Evolutionary conservation across 1,140 invertebrate genomes (phyloP), one percentile per base, ranked within the genome.

Genomic region (Orius insidiosus): DNA sequence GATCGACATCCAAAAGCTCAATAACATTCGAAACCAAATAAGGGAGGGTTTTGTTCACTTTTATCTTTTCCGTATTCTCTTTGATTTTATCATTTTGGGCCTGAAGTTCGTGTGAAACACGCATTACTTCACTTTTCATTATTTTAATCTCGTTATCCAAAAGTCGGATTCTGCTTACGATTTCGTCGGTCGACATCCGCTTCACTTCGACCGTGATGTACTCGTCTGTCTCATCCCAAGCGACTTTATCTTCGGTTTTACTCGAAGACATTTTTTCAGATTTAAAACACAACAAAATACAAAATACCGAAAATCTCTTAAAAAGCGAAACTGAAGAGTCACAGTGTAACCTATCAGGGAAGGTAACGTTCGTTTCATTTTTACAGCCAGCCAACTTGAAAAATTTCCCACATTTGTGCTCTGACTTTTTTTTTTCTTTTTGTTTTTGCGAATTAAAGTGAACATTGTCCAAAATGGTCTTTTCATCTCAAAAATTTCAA

Each of bases 11-110:
- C 9, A 99, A 63, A 1, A 99, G 65, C 68, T 99, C 96, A 54
- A 99, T 97, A 1, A 99, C 95, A 70, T 98, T 99, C 0, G 95
- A 98, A 1, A 99, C 96, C 30, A 99, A 67, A 62, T 99, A 99
- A 0, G 96, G 96, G 18, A 99, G 66, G 0, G 93, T 98, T 69
- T 99, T 99, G 65, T 99, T 99, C 1, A 99, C 92, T 78, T 98
- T 96, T 52, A 99, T 97, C 60, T 97, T 98, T 60, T 97, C 93
- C 8, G 87, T 94, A 59, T 98, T 98, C 61, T 98, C 93, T 64
- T 95, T 96, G 36, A 97, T 98, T 63, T 97, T 97, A 49, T 97
- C 93, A 57, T 86, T 89, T 65, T 97, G 90, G 1, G 89, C 82
- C 61, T 94, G 88, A 8, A 97, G 68, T 62, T 97, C 93, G 64